These are phyloP conservation scores for Coremacera marginata DNA, from an alignment of 2,888 invertebrate genomes.

Conservation along the genomic window DNA sequence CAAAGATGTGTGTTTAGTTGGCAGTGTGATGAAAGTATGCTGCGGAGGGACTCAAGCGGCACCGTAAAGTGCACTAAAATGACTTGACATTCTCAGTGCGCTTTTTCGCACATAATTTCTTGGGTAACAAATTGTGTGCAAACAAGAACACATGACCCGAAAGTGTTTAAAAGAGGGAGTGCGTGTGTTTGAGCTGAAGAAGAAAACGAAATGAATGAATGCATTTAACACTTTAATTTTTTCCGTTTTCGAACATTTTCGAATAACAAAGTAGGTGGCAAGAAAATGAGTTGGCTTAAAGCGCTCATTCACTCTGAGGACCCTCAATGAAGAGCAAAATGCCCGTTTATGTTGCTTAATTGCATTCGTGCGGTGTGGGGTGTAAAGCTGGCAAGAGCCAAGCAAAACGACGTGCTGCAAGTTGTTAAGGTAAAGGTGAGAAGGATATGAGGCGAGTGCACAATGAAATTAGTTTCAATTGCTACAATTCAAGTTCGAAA, in stretches of 20 bases:
- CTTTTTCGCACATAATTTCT: conserved; percentile 23
- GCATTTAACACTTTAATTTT: neutral
- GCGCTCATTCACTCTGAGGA: neutral
- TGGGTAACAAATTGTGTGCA: conserved; percentile 21
- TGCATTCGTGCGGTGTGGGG: neutral
- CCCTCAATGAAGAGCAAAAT: neutral
- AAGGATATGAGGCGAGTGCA: neutral
- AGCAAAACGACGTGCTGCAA: too few species aligned
- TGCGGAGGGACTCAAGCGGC: neutral
- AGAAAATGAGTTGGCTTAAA: neutral
- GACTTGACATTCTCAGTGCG: neutral
- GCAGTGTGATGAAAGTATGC: neutral
- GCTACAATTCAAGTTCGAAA: conserved; percentile 9
- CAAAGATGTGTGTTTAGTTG: neutral
- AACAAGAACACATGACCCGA: neutral
- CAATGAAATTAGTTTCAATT: conserved; percentile 16
- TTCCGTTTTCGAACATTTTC: neutral
- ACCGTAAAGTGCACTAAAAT: neutral
- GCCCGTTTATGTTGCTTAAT: conserved; percentile 4
- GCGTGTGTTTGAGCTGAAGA: neutral
- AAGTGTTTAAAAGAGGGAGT: neutral
- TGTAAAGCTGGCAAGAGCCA: too few species aligned
- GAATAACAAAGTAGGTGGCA: neutral
- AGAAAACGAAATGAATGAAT: neutral
- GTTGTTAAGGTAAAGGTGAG: neutral